Conservation (phyloP, 2,888 invertebrate genomes). For the Nysson spinosus region DNA sequence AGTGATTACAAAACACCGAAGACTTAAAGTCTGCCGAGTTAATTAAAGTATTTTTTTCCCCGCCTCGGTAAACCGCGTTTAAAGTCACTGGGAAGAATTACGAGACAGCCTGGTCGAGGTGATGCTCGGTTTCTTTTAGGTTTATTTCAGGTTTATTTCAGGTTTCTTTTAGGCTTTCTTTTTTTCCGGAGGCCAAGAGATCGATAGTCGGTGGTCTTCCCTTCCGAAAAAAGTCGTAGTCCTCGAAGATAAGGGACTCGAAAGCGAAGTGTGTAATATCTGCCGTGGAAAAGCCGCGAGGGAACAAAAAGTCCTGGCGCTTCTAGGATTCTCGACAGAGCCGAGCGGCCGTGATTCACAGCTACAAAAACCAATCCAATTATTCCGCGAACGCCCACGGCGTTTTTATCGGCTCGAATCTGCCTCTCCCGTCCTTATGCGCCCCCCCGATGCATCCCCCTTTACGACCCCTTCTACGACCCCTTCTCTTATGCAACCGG, state of each 20-base stretch:
- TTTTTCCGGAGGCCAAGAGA: too few species aligned
- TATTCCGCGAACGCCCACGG: conserved; percentile 34
- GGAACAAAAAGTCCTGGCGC: conserved; percentile 32
- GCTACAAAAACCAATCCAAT: conserved; percentile 58
- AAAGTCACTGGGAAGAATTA: too few species aligned
- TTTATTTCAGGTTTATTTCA: too few species aligned
- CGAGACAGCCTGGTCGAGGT: too few species aligned
- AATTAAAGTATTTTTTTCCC: too few species aligned
- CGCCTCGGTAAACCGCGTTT: too few species aligned
- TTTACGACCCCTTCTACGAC: neutral
- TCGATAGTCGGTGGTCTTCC: neutral
- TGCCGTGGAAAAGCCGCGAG: conserved; percentile 14
- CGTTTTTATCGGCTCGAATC: conserved; percentile 9
- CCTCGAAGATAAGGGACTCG: conserved; percentile 23
- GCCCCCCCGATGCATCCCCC: neutral
- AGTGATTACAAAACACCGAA: too few species aligned
- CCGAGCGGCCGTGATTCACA: conserved; percentile 45
- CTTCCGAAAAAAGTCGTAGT: conserved; percentile 4
- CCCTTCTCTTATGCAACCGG: neutral
- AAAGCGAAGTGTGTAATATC: conserved; percentile 20
- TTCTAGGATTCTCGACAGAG: conserved; percentile 39
- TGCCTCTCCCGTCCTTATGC: too few species aligned
- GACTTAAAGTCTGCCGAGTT: too few species aligned
- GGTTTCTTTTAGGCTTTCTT: too few species aligned
- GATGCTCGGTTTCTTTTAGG: too few species aligned